phyloP scores from a whole-genome alignment of 2,888 invertebrate species.

The Netelia virgata region DNA sequence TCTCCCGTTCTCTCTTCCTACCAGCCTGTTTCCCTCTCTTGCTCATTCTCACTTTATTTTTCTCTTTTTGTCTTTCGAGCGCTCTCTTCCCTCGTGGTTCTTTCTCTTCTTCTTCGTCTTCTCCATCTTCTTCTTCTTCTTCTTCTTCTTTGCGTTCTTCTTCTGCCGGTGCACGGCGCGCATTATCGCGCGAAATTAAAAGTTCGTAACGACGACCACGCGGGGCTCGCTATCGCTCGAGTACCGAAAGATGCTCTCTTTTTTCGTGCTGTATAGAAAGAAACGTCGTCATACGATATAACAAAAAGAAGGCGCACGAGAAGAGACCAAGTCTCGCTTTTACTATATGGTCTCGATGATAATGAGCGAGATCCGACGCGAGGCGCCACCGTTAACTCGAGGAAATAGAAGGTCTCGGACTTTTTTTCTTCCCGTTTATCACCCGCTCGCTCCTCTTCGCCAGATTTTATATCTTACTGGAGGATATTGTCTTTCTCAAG shows the following conservation, averaged over 20 bases:
- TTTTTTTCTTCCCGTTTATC: too few species aligned
- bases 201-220: conserved; percentile 44
- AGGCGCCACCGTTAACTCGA: too few species aligned
- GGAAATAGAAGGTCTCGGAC: too few species aligned
- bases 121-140: background rate
- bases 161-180: conserved; percentile 30
- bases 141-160: conserved; percentile 17
- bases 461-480: too few species aligned
- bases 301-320: conserved; percentile 2
- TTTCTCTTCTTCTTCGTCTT: background rate
- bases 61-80: conserved; percentile 14
- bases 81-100: background rate
- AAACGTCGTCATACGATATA: conserved; percentile 33
- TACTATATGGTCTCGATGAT: too few species aligned
- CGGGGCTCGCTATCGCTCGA: conserved; percentile 9
- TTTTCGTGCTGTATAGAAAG: conserved; percentile 22
- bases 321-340: background rate
- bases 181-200: conserved; percentile 68
- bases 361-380: too few species aligned
- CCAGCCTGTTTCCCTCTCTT: conserved; percentile 2
- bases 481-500: too few species aligned
- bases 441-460: too few species aligned
- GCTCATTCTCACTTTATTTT: background rate
- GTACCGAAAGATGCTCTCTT: conserved; percentile 21
- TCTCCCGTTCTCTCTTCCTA: conserved; percentile 12